A percentile compares a stretch with the other conserved stretches of the same genome.
phyloP scores from a whole-genome alignment of 2,888 invertebrate species.

The Rotaria magnacalcarata region DNA sequence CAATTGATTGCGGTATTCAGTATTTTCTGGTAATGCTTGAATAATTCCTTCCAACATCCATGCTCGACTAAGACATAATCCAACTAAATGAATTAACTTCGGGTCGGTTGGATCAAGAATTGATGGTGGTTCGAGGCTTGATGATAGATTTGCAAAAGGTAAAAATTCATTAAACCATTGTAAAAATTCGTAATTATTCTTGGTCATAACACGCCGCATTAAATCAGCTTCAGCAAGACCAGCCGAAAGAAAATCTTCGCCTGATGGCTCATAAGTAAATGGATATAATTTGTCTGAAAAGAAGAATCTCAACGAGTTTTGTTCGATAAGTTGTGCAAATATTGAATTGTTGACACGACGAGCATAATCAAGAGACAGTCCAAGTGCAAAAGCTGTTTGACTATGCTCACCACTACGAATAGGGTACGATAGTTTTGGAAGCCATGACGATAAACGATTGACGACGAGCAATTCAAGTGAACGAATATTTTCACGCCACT shows the following conservation, averaged over 20 bases:
- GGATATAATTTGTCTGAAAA: not conserved
- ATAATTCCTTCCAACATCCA: constrained; percentile 34
- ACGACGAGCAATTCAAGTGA: constrained; percentile 5
- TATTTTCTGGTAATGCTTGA: not conserved
- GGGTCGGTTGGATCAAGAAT: not conserved
- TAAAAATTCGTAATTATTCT: not conserved
- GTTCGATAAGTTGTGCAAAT: not conserved
- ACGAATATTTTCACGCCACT: not conserved
- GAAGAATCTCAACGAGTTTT: not conserved
- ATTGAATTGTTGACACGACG: not conserved
- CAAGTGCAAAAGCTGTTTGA: constrained; percentile 30
- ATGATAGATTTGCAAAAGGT: not conserved
- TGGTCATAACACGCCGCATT: not conserved
- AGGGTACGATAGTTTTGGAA: not conserved
- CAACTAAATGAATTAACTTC: constrained; percentile 1
- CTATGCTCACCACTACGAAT: constrained; percentile 35
- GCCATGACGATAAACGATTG: not conserved
- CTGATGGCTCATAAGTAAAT: constrained; percentile 3
- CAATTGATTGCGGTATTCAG: not conserved
- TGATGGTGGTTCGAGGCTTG: not conserved
- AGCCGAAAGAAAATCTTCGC: constrained; percentile 27
- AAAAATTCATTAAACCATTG: not conserved
- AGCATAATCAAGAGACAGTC: constrained; percentile 9
- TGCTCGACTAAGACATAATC: constrained; percentile 28
- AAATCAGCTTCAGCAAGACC: constrained; percentile 24